Evolutionary conservation across 2,888 invertebrate species (phyloP).

Genomic region (Seladonia tumulorum): DNA sequence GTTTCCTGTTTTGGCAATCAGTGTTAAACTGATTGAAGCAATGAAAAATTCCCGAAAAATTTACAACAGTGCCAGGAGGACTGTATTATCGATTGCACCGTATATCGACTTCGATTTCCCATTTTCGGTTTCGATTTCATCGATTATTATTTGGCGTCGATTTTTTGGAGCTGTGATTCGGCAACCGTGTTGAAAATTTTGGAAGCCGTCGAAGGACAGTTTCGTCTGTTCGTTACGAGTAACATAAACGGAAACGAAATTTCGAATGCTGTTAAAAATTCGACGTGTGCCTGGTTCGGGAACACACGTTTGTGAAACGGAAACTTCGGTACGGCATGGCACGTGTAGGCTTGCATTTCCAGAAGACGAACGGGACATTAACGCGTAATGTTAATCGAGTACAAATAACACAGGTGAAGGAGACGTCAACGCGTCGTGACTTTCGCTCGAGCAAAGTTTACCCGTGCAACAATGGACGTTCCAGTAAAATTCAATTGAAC

Average conservation of each 20-base stretch:
- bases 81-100: too few relatives aligned
- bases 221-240: neutral
- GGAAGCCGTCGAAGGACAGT: neutral
- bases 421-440: neutral
- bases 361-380: neutral
- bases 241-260: neutral
- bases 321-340: neutral
- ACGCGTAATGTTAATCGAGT: slow-evolving; percentile 8
- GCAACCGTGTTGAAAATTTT: neutral
- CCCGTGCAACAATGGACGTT: neutral
- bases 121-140: too few relatives aligned
- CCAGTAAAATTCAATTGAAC: slow-evolving; percentile 18
- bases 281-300: neutral
- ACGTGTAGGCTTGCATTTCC: neutral
- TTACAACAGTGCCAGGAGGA: too few relatives aligned
- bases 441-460: slow-evolving; percentile 6
- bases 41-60: too few relatives aligned
- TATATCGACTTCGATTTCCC: too few relatives aligned
- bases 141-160: neutral
- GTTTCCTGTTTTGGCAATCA: too few relatives aligned
- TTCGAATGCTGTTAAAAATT: neutral
- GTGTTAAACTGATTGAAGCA: too few relatives aligned
- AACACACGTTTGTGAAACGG: neutral
- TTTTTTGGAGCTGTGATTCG: neutral
- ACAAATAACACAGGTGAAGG: neutral